Percentiles rank a stretch among this genome's conserved stretches.
phyloP scores from a whole-genome alignment of 2,113 vertebrate species.

The Raphicerus campestris region DNA sequence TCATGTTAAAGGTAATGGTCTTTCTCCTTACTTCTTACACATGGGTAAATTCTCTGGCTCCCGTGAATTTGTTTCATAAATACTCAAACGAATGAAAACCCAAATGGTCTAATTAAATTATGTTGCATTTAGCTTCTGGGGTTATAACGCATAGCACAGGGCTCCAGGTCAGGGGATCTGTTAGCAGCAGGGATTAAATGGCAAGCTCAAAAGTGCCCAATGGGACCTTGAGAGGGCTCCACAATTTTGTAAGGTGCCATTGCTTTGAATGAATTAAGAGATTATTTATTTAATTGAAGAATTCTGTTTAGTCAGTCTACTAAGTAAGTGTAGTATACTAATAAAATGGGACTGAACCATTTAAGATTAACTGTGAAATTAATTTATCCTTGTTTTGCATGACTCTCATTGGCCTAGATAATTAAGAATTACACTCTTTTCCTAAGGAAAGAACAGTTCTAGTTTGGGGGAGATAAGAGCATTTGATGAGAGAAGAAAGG shows the following conservation, averaged over 20 bases:
- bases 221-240: neutral
- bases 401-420: constrained; percentile 31
- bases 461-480: constrained; percentile 36
- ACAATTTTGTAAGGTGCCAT: neutral
- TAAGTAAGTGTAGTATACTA: neutral
- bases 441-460: constrained; percentile 6
- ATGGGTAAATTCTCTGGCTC: constrained; percentile 28
- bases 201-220: fast-evolving
- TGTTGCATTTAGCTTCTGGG: neutral
- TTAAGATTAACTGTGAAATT: constrained; percentile 45
- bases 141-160: neutral
- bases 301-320: neutral
- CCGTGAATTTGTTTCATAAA: constrained; percentile 27
- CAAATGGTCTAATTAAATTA: constrained; percentile 26
- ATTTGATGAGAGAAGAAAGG: constrained; percentile 1
- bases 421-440: constrained; percentile 31
- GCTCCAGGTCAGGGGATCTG: neutral
- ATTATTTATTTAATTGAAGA: neutral
- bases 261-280: neutral
- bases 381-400: neutral
- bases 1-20: constrained; percentile 36
- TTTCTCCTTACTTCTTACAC: constrained; percentile 42
- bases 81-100: constrained; percentile 3
- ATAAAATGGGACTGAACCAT: neutral
- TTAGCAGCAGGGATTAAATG: neutral